These are phyloP conservation scores for Pelvicachromis taeniatus DNA, from an alignment of 2,113 vertebrate species.

Conservation along the genomic window DNA sequence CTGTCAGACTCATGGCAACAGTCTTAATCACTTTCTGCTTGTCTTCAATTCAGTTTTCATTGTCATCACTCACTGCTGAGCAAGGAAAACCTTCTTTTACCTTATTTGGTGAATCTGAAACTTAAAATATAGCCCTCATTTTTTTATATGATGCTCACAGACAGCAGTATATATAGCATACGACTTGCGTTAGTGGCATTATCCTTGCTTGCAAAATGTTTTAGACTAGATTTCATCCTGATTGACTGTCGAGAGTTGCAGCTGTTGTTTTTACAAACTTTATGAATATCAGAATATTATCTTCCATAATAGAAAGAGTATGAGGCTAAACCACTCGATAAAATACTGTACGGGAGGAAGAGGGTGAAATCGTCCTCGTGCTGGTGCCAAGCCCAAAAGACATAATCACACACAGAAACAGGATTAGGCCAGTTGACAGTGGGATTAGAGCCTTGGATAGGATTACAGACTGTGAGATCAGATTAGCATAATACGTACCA, in stretches of 20 bases:
- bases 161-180: not conserved
- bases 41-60: not conserved
- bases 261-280: not conserved
- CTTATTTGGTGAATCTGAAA: not conserved
- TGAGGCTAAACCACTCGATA: not conserved
- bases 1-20: not conserved
- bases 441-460: conserved; percentile 56
- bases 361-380: not conserved
- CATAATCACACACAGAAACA: conserved; percentile 59
- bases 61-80: not conserved
- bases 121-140: not conserved
- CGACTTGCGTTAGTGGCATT: not conserved
- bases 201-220: not conserved
- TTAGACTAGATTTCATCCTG: not conserved
- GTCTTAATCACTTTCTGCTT: not conserved
- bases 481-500: conserved; percentile 53
- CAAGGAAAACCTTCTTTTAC: not conserved
- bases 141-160: not conserved
- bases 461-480: conserved; percentile 57
- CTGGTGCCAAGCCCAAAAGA: conserved; percentile 26
- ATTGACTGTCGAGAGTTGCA: not conserved
- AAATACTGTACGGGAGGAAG: not conserved
- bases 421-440: conserved; percentile 66
- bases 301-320: not conserved
- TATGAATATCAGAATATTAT: not conserved